phyloP scores from a whole-genome alignment of 2,888 invertebrate species.

The Calephelis perditalis region DNA sequence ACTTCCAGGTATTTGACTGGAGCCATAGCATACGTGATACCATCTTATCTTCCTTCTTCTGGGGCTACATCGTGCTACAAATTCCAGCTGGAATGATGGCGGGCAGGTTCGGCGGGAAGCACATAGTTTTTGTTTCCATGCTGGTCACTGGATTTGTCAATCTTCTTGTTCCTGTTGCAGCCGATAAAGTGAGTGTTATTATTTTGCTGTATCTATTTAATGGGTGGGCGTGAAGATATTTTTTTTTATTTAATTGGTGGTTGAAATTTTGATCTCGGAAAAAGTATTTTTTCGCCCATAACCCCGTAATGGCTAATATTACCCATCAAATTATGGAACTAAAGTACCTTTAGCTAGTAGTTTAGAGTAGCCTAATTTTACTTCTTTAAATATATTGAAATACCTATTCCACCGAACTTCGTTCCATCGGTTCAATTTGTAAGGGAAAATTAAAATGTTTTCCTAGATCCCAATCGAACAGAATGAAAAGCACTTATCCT shows the following conservation, averaged over 20 bases:
- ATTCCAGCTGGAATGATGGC: slow-evolving; percentile 86
- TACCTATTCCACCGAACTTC: too few species aligned
- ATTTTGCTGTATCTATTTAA: neutral
- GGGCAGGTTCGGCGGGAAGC: slow-evolving; percentile 86
- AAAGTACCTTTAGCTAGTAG: too few species aligned
- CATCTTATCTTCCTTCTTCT: slow-evolving; percentile 87
- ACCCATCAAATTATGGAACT: too few species aligned
- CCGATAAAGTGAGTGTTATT: slow-evolving; percentile 41
- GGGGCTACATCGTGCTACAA: slow-evolving; percentile 88
- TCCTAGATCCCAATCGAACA: too few species aligned
- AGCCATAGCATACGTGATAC: slow-evolving; percentile 73
- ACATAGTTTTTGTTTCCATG: slow-evolving; percentile 75
- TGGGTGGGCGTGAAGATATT: neutral
- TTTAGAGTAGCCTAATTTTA: too few species aligned
- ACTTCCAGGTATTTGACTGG: slow-evolving; percentile 76
- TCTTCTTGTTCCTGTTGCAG: slow-evolving; percentile 54
- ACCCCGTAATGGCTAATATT: too few species aligned
- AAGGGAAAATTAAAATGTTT: too few species aligned
- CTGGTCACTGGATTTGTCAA: slow-evolving; percentile 53
- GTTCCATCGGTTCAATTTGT: too few species aligned
- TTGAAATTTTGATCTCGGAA: neutral
- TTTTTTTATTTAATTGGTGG: neutral
- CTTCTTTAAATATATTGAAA: too few species aligned
- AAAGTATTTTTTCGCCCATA: too few species aligned
- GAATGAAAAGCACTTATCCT: too few species aligned